A percentile compares a stretch with the other conserved stretches of the same genome.
These are phyloP conservation scores for Oryzias celebensis DNA, from an alignment of 2,113 vertebrate genomes.

Conservation along the genomic window DNA sequence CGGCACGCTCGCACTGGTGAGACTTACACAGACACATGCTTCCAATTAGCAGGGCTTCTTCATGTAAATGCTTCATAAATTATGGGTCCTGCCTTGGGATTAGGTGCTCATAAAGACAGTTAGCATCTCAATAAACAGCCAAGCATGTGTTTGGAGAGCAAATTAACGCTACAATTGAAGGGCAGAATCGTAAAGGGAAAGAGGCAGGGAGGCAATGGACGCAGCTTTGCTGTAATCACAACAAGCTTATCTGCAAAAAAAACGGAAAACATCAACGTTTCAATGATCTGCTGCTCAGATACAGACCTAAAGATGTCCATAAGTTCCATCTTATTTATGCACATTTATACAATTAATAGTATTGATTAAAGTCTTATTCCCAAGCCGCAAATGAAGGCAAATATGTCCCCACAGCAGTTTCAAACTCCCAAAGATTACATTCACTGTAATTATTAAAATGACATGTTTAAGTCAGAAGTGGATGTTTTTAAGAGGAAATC, in stretches of 20 bases:
- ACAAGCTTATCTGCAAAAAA: not conserved
- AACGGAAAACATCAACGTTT: not conserved
- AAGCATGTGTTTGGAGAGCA: constrained; percentile 79
- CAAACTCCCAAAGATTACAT: not conserved
- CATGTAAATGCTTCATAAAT: constrained; percentile 99
- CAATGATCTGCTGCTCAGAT: too few species aligned
- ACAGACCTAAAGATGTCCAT: too few species aligned
- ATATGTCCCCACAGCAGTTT: not conserved
- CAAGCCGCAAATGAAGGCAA: not conserved
- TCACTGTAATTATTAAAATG: too few species aligned
- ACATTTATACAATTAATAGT: not conserved
- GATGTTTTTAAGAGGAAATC: too few species aligned
- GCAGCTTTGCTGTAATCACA: not conserved
- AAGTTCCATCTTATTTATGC: too few species aligned
- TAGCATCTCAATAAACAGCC: constrained; percentile 98
- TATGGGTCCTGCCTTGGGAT: constrained; percentile 93
- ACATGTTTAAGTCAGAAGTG: too few species aligned
- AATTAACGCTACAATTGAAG: constrained; percentile 83
- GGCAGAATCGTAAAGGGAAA: not conserved
- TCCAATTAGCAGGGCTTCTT: constrained; percentile 98
- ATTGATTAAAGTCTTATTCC: not conserved
- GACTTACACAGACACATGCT: constrained; percentile 98
- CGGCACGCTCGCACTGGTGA: constrained; percentile 83
- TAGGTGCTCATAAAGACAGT: constrained; percentile 97
- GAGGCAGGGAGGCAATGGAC: constrained; percentile 13